Conservation (phyloP, 2,797 vertebrate species). For the Synanceia verrucosa region DNA sequence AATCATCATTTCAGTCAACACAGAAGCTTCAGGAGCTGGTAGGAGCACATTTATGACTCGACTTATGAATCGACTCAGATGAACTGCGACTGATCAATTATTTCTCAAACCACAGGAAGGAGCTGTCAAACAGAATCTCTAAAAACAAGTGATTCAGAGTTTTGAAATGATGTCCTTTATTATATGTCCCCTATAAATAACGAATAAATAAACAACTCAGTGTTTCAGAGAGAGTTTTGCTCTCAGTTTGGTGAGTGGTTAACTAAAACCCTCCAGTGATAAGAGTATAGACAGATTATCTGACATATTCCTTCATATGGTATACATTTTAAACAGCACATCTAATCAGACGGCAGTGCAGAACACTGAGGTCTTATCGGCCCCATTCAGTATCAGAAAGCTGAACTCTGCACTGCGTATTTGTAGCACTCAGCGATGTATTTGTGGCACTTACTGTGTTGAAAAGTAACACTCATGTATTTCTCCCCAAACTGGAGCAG, state of each 20-base stretch:
- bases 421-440: conserved; percentile 15
- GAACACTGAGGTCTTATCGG: background rate
- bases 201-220: background rate
- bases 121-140: background rate
- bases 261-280: background rate
- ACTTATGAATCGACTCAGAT: too few species aligned
- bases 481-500: background rate
- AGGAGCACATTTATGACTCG: background rate
- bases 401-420: background rate
- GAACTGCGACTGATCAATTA: background rate
- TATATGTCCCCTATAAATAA: background rate
- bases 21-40: background rate
- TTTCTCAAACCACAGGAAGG: background rate
- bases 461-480: conserved; percentile 20
- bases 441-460: conserved; percentile 28
- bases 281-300: too few species aligned
- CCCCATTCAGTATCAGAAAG: background rate
- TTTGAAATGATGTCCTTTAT: background rate
- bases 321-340: background rate
- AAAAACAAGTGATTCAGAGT: background rate
- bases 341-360: background rate
- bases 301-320: background rate
- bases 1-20: background rate
- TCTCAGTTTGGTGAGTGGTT: background rate
- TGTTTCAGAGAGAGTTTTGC: background rate